A percentile compares a stretch with the other conserved stretches of the same genome.
Evolutionary conservation across 2,113 vertebrate genomes (phyloP).

Genomic region (Sprattus sprattus): DNA sequence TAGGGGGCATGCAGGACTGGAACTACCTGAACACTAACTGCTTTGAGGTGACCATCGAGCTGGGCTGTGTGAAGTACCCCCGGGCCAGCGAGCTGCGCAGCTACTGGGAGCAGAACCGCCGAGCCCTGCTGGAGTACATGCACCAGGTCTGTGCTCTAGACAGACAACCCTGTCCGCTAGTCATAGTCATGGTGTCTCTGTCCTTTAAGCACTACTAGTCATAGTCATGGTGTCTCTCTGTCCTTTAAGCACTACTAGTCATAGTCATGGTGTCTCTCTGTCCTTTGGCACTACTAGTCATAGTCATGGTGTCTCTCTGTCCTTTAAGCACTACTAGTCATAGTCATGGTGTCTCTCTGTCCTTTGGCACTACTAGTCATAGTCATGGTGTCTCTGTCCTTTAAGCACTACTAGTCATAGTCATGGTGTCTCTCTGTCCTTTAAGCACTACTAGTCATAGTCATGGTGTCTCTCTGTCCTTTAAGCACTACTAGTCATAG

Average conservation of each 20-base stretch:
- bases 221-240: not conserved
- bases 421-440: too few relatives aligned
- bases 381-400: too few relatives aligned
- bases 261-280: not conserved
- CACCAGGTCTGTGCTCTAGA: slow-evolving; percentile 77
- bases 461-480: too few relatives aligned
- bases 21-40: slow-evolving; percentile 97
- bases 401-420: too few relatives aligned
- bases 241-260: not conserved
- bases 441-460: too few relatives aligned
- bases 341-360: too few relatives aligned
- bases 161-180: too few relatives aligned
- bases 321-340: too few relatives aligned
- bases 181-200: too few relatives aligned
- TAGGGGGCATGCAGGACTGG: slow-evolving; percentile 99
- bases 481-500: too few relatives aligned
- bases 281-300: not conserved
- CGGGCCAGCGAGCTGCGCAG: slow-evolving; percentile 77
- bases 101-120: slow-evolving; percentile 89
- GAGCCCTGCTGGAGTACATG: slow-evolving; percentile 87
- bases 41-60: slow-evolving; percentile 96
- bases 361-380: too few relatives aligned
- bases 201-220: not conserved
- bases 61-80: slow-evolving; percentile 93
- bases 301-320: not conserved